Conservation (phyloP, 2,113 vertebrate genomes). For the Petrocephalus microphthalmus region DNA sequence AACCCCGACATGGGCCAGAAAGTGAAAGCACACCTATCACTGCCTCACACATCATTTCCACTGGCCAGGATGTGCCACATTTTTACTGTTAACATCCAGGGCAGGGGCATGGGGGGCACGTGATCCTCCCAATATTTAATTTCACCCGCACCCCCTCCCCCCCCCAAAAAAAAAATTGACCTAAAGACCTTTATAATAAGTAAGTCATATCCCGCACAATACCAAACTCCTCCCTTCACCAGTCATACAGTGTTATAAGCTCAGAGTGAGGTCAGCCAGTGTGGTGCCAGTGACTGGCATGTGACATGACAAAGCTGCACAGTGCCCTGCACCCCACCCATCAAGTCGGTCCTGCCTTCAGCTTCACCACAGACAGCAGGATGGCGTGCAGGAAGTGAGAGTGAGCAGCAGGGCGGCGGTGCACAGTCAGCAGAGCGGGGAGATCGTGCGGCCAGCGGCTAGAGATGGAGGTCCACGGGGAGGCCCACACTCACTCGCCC, state of each 20-base stretch:
- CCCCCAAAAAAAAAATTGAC: neutral
- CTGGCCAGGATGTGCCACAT: neutral
- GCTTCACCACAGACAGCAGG: neutral
- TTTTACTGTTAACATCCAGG: neutral
- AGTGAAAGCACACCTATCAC: neutral
- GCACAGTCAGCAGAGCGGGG: conserved; percentile 46
- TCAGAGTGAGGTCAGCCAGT: neutral
- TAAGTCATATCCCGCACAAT: neutral
- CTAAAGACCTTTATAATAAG: neutral
- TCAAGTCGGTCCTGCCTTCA: neutral
- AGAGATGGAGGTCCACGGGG: neutral
- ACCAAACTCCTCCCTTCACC: neutral
- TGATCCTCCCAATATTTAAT: neutral
- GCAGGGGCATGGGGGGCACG: neutral
- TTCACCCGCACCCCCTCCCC: neutral
- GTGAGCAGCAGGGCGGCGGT: conserved; percentile 10
- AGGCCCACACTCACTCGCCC: neutral
- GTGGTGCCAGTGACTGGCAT: neutral
- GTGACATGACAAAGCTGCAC: neutral
- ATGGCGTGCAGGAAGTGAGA: conserved; percentile 18
- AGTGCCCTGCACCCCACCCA: neutral
- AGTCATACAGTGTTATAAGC: neutral
- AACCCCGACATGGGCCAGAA: neutral
- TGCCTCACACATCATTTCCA: neutral
- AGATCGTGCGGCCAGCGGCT: conserved; percentile 38